A percentile compares a stretch with the other conserved stretches of the same genome.
These are phyloP conservation scores for Spodoptera frugiperda DNA, from an alignment of 1,140 invertebrate genomes.

Conservation along the genomic window DNA sequence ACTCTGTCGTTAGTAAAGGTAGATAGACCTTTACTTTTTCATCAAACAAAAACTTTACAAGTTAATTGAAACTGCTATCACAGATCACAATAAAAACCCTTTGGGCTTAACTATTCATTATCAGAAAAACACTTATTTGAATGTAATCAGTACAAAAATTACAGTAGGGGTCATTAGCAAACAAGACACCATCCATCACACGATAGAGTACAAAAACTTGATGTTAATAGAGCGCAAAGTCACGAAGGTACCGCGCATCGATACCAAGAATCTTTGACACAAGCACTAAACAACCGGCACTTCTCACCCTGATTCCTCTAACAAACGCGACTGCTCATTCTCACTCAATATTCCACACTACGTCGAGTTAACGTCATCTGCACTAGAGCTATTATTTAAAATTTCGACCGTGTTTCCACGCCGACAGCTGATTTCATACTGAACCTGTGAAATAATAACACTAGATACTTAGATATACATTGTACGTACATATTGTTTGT, in stretches of 20 bases:
- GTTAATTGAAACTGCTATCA: background rate
- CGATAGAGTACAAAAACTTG: conserved; percentile 29
- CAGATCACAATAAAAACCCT: too few relatives aligned
- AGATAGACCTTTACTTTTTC: conserved; percentile 1
- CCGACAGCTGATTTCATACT: conserved; percentile 21
- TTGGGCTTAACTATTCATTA: too few relatives aligned
- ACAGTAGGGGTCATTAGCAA: conserved; percentile 35
- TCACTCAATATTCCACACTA: conserved; percentile 53
- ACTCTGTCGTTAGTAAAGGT: background rate
- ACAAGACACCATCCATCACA: conserved; percentile 28
- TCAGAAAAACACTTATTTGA: too few relatives aligned
- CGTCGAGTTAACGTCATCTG: background rate
- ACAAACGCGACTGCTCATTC: conserved; percentile 52
- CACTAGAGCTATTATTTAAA: background rate
- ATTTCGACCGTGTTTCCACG: conserved; percentile 26
- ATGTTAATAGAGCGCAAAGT: conserved; percentile 77
- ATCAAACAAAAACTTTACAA: conserved; percentile 6
- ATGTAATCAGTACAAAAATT: conserved; percentile 7
- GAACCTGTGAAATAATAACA: conserved; percentile 22
- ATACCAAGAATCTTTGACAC: conserved; percentile 64
- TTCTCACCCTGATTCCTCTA: conserved; percentile 63
- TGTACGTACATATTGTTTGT: background rate
- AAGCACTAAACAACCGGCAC: conserved; percentile 50
- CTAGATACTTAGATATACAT: conserved; percentile 2
- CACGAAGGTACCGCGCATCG: conserved; percentile 68